Base-by-base conservation (phyloP, 2,888 invertebrate species). In the Mylabris sibirica region DNA sequence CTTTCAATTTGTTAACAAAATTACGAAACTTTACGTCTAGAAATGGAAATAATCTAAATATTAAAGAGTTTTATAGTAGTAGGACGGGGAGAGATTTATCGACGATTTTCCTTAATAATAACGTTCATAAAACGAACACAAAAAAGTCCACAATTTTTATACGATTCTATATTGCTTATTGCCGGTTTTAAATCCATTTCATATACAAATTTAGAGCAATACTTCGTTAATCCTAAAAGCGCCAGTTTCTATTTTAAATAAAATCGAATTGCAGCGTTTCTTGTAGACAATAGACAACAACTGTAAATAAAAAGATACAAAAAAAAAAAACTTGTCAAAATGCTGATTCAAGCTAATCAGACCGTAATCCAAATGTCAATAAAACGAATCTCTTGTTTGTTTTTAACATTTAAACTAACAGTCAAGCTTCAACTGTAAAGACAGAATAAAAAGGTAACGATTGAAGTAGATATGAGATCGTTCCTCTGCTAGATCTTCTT, bases 311-410 rank as follows among this genome's bases (percentile, higher is more conserved):
- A 30, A 30, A 30, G 30, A 41, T n/a, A n/a, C 4, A 17, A 34
- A 34, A 26, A 14, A n/a, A 53, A 20, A 69, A 72, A 66, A 65
- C 64, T 68, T 41, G 70, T 71, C 75, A 69, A 72, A 73, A 71
- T 64, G 73, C 75, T 72, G 74, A 74, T 72, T 68, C 71, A 68
- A 63, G 69, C 70, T 72, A 76, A 76, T 76, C 75, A 73, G 64
- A 65, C 60, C 64, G 63, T 74, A 57, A 71, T 70, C 69, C 69
- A 67, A 75, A 70, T 66, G 72, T 71, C 76, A 71, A 76, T 73
- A 74, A 70, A 69, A 65, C 68, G 67, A 71, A 64, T 67, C 66
- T 68, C 70, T 71, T 71, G 70, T 74, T 73, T 72, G 72, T 70
- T 70, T 70, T 72, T 35, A 11, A 63, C 60, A 74, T 74, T 71